A percentile compares a stretch with the other conserved stretches of the same genome.
These are phyloP conservation scores for Norana najaformis DNA, from an alignment of 2,888 invertebrate genomes.

Conservation along the genomic window DNA sequence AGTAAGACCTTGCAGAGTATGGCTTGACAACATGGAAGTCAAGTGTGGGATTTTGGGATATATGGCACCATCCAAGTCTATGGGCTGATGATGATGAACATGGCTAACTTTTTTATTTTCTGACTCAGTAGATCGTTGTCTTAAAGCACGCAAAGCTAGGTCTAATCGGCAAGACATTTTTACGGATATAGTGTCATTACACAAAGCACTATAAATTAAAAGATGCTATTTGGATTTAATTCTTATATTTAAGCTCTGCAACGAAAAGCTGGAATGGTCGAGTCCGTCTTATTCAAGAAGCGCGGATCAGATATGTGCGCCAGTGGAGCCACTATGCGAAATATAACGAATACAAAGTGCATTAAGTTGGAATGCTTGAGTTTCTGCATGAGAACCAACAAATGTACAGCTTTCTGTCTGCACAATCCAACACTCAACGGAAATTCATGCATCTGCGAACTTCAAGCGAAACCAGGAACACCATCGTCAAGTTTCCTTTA, in stretches of 20 bases:
- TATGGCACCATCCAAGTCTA: no score
- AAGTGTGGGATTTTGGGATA: no score
- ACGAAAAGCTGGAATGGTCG: not conserved
- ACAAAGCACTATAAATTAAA: no score
- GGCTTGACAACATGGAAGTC: no score
- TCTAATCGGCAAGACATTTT: no score
- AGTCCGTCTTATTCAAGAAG: not conserved
- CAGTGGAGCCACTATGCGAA: not conserved
- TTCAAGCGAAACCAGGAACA: constrained; percentile 20
- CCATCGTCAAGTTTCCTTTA: not conserved
- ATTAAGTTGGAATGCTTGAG: not conserved
- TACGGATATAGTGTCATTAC: no score
- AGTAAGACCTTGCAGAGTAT: no score
- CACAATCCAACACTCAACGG: not conserved
- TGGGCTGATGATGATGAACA: no score
- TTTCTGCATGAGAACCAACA: not conserved
- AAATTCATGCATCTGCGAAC: not conserved
- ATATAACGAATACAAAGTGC: not conserved
- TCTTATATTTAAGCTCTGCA: not conserved
- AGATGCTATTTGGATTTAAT: no score
- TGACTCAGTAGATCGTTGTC: no score
- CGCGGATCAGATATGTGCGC: not conserved
- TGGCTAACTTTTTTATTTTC: no score
- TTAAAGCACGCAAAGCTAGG: no score
- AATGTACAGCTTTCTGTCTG: constrained; percentile 19